Conservation (phyloP, 1,140 invertebrate genomes). For the Aphaenogaster ashmeadi region DNA sequence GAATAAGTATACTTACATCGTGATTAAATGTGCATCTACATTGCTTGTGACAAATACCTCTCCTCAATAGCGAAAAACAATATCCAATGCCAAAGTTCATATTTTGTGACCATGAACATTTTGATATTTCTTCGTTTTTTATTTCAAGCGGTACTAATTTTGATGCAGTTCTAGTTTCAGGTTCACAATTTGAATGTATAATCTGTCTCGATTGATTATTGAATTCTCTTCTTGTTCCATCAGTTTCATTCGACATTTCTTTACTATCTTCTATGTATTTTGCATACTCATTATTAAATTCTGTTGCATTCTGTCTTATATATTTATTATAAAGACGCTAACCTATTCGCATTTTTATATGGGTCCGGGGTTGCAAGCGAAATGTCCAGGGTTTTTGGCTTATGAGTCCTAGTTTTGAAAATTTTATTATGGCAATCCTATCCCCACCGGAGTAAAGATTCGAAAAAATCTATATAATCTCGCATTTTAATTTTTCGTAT, state of each 20-base stretch:
- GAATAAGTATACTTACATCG: constrained; percentile 57
- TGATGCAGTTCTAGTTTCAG: not conserved
- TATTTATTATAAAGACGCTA: too few species aligned
- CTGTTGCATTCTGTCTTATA: too few species aligned
- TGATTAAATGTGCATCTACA: constrained; percentile 20
- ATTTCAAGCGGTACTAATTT: not conserved
- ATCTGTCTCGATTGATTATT: not conserved
- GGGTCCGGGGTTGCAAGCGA: too few species aligned
- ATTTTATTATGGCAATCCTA: too few species aligned
- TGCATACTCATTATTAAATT: not conserved
- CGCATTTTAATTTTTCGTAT: not conserved
- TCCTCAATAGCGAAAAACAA: not conserved
- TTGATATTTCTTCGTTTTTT: not conserved
- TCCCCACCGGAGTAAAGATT: not conserved
- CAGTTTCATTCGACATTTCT: not conserved
- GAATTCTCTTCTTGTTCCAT: not conserved
- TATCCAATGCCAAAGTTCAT: not conserved
- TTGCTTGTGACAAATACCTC: not conserved
- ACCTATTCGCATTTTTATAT: too few species aligned
- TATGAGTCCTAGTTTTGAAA: too few species aligned
- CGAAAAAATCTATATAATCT: not conserved
- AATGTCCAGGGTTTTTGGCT: too few species aligned
- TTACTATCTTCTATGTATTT: not conserved
- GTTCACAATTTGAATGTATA: not conserved
- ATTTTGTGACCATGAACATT: not conserved